These are phyloP conservation scores for Anthopleura xanthogrammica DNA, from an alignment of 92 coral and sea anemone species.

Conservation along the genomic window DNA sequence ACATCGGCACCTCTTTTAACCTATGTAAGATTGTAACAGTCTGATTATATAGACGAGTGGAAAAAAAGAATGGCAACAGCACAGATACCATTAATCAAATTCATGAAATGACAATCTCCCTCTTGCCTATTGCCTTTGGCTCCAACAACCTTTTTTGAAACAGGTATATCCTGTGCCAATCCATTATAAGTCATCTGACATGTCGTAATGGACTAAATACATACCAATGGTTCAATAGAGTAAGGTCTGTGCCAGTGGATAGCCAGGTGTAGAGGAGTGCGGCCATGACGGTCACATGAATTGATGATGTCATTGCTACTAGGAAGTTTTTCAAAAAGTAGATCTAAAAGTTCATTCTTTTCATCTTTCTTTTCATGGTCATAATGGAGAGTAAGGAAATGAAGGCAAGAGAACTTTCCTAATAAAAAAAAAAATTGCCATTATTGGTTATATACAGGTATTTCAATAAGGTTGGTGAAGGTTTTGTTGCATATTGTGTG, in stretches of 20 bases:
- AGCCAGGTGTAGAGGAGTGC: conserved; percentile 83
- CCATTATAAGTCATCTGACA: neutral
- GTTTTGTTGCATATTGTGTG: no score
- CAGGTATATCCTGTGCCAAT: neutral
- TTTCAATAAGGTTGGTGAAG: no score
- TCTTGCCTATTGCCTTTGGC: no score
- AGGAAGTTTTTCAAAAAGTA: conserved; percentile 34
- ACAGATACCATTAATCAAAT: no score
- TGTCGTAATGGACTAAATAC: neutral
- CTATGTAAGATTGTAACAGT: conserved; percentile 10
- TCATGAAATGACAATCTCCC: no score
- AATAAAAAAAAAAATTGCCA: neutral
- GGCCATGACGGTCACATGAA: conserved; percentile 67
- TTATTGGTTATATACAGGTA: no score
- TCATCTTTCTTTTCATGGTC: neutral
- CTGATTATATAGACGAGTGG: neutral
- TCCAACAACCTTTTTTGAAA: neutral
- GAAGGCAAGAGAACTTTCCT: conserved; percentile 78
- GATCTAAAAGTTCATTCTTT: conserved; percentile 2
- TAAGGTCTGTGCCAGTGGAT: conserved; percentile 51
- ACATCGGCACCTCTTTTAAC: conserved; percentile 48
- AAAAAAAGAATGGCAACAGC: neutral
- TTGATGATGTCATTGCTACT: conserved; percentile 42
- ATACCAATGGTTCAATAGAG: conserved; percentile 70
- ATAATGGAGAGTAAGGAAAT: conserved; percentile 45